Evolutionary conservation across 2,888 invertebrate genomes (phyloP), one percentile per base, ranked within the genome.

Genomic region (Andrena minutula): DNA sequence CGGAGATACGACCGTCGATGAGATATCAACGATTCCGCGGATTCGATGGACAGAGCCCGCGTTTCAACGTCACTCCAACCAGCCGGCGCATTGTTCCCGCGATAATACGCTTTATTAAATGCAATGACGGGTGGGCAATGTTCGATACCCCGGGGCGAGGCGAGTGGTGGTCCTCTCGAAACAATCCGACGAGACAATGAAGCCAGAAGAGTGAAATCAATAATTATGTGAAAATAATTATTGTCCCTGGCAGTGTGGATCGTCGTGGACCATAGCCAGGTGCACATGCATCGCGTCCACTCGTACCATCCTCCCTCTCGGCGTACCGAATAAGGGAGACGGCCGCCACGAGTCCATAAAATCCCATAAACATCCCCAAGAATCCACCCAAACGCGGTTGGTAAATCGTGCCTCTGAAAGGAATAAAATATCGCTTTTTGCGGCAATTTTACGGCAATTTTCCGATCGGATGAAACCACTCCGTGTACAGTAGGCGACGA

Each of bases 381-480:
- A 85, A 79, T 74, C 69, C 47, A 63, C 23, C 72, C 70, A n/a
- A 56, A 60, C 78, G 83, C 75, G 82, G 79, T 80, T 68, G 71
- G 79, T 75, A 66, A 77, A 77, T 69, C 83, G 86, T 70, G 77
- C 74, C 81, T 77, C 79, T 89, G 88, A 91, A 91, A 88, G 86
- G 91, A 91, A 92, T 93, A 92, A 92, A 92, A 92, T 93, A 92
- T 93, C 91, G 93, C 88, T 92, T 91, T 88, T 89, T 89, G 91
- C 89, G 89, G 92, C 90, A 93, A 93, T 93, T 93, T 93, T 93
- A 93, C 93, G 93, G 92, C 91, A 93, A 93, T 93, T 93, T 93
- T 93, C 93, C 93, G 87, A 90, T 83, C 88, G 90, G 89, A 75
- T 90, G 91, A 70, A 84, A 90, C 87, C 87, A 79, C 85, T 83